phyloP scores from a whole-genome alignment of 2,113 vertebrate species.

The Gymnorhina tibicen region DNA sequence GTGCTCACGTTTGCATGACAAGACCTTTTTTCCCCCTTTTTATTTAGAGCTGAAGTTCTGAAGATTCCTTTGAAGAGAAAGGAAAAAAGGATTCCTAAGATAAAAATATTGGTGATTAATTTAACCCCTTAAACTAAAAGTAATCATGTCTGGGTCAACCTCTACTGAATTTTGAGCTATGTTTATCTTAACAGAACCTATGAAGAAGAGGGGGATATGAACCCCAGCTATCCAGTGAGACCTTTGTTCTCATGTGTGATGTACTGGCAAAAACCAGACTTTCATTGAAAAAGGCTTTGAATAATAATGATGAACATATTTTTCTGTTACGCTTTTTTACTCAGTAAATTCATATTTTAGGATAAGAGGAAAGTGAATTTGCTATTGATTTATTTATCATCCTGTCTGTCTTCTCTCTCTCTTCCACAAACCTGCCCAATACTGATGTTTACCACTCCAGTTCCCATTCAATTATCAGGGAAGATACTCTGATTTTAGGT shows the following conservation, averaged over 20 bases:
- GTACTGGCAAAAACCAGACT: neutral
- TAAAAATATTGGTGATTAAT: neutral
- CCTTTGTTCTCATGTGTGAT: neutral
- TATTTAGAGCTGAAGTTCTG: neutral
- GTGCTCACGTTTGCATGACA: neutral
- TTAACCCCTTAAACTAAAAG: neutral
- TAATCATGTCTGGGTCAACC: neutral
- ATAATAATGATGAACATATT: neutral
- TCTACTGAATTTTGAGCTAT: neutral
- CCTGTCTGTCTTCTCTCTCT: neutral
- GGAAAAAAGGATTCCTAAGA: neutral
- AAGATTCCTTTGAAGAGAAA: constrained; percentile 31
- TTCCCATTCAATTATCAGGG: neutral
- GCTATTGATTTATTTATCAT: neutral
- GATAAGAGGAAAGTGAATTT: neutral
- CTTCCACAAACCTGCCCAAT: neutral
- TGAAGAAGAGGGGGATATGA: neutral
- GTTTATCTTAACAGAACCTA: neutral
- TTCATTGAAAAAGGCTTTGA: neutral
- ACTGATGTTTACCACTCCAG: neutral
- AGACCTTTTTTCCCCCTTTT: neutral
- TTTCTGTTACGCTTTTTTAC: neutral
- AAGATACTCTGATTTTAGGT: neutral
- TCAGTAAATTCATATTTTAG: neutral
- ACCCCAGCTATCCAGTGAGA: neutral